phyloP scores from a whole-genome alignment of 1,140 invertebrate genomes.

The Rhynchophorus ferrugineus region DNA sequence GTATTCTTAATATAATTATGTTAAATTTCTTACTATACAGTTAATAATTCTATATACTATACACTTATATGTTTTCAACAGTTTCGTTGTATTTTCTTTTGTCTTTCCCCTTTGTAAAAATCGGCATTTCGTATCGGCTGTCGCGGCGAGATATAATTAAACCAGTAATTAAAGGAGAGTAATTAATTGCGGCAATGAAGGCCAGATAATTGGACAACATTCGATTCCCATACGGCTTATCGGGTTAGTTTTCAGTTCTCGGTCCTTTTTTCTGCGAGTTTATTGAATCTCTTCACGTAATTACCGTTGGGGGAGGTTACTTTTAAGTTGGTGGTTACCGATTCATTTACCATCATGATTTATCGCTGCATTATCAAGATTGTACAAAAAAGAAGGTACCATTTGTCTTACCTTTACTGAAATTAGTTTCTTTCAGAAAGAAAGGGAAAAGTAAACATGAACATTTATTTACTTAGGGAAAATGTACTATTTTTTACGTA shows the following conservation, averaged over 20 bases:
- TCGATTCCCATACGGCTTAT: not conserved
- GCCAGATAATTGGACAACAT: not conserved
- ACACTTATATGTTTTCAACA: no score
- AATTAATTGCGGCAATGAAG: not conserved
- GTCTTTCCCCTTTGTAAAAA: not conserved
- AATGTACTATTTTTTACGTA: no score
- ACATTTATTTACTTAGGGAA: no score
- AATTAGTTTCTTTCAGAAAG: no score
- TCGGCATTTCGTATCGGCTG: not conserved
- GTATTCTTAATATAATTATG: no score
- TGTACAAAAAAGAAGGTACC: no score
- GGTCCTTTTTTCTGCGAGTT: not conserved
- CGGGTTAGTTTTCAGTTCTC: not conserved
- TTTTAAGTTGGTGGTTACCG: not conserved
- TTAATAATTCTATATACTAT: no score
- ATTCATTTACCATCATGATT: not conserved
- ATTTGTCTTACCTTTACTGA: no score
- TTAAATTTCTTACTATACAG: no score
- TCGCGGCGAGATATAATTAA: not conserved
- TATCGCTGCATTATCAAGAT: no score
- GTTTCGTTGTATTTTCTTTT: no score
- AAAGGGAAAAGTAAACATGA: no score
- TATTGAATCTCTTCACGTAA: not conserved
- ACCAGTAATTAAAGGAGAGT: not conserved
- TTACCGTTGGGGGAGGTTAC: not conserved